Evolutionary conservation across 2,888 invertebrate species (phyloP).

Genomic region (Nomada ruficornis): DNA sequence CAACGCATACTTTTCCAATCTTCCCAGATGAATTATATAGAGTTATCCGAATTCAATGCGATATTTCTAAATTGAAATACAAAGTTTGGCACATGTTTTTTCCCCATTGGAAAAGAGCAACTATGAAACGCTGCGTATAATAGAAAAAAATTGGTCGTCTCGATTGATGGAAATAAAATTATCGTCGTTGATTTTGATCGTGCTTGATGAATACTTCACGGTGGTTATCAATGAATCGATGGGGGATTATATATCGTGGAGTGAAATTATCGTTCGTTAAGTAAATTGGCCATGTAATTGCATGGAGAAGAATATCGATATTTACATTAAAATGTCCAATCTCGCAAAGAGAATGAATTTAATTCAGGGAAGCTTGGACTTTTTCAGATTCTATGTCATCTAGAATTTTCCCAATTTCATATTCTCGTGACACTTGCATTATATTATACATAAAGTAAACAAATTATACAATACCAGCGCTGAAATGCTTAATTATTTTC

Average conservation of each 20-base stretch:
- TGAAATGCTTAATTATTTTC: no score
- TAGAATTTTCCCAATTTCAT: no score
- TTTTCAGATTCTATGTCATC: no score
- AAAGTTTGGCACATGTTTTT: constrained; percentile 48
- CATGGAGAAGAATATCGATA: no score
- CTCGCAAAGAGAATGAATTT: background rate
- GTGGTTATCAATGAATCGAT: background rate
- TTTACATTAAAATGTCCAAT: background rate
- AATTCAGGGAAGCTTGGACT: no score
- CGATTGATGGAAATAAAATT: background rate
- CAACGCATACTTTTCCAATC: constrained; percentile 52
- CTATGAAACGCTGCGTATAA: constrained; percentile 7
- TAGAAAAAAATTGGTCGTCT: background rate
- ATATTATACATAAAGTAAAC: no score
- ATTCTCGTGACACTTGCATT: no score
- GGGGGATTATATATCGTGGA: background rate
- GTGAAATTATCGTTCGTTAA: background rate
- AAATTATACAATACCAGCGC: no score
- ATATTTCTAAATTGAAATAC: no score
- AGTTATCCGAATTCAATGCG: constrained; percentile 35
- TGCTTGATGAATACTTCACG: background rate
- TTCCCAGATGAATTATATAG: constrained; percentile 52
- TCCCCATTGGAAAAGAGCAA: background rate
- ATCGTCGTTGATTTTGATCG: background rate
- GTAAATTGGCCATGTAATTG: background rate